These are phyloP conservation scores for Oreotrochilus melanogaster DNA, from an alignment of 2,113 vertebrate species.

Conservation along the genomic window DNA sequence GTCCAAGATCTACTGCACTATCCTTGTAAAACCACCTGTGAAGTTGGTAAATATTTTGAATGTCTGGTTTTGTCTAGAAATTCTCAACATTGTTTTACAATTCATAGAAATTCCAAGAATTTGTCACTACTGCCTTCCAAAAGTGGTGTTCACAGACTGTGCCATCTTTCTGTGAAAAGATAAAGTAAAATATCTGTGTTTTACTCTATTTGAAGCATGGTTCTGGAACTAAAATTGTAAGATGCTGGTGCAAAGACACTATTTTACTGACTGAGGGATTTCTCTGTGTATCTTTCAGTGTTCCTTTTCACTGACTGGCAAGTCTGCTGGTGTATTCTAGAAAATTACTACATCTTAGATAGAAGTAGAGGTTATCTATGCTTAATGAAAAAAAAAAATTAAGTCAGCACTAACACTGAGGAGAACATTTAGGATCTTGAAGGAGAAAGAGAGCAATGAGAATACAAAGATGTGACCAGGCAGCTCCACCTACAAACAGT, in stretches of 20 bases:
- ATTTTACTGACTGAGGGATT: not conserved
- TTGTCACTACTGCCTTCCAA: not conserved
- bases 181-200: not conserved
- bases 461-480: conserved; percentile 1
- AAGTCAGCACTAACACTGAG: not conserved
- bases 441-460: not conserved
- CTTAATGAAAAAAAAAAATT: not conserved
- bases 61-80: conserved; percentile 4
- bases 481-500: conserved; percentile 21
- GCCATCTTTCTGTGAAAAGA: not conserved
- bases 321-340: not conserved
- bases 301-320: not conserved
- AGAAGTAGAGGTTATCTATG: not conserved
- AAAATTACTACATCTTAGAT: not conserved
- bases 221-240: not conserved
- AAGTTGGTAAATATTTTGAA: not conserved
- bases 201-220: not conserved
- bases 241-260: not conserved
- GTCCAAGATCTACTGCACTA: not conserved
- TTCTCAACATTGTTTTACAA: not conserved
- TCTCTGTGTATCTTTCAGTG: not conserved
- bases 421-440: conserved; percentile 2
- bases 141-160: not conserved
- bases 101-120: conserved; percentile 5
- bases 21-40: not conserved